Base-by-base conservation (phyloP, 2,888 invertebrate genomes). In the Volucella bombylans region DNA sequence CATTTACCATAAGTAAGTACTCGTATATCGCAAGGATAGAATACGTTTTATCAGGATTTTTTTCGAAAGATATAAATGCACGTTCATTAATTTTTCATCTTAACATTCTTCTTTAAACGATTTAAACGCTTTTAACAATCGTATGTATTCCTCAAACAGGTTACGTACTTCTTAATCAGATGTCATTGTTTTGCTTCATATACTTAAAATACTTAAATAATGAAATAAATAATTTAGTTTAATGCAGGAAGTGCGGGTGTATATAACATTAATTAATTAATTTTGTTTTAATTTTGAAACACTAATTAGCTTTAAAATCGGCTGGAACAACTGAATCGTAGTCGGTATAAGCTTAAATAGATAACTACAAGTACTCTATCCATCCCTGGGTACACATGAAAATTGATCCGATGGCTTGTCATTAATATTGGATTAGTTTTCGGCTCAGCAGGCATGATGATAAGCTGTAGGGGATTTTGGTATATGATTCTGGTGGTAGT, bases 401-500 rank as follows among this genome's bases (percentile, higher is more conserved):
- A 57, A 57, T 14, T 14, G 39, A 57, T 39, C 14, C 39, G 57
- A 57, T 57, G 57, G 38, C 57, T 39, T 39, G 38, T 57, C 31
- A 6, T 31, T 31, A 31, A 31, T 39, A 14, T 14, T 14, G 38
- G 39, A 57, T 57, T 57, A 38, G 14, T 38, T 39, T 15, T n/a
- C 12, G 10, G 38, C 39, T 57, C 39, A 14, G 15, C 39, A 39
- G 38, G 57, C 38, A 57, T 39, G 57, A 8, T 14, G n/a, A 15
- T 39, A 39, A 39, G 15, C 57, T 8, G 2, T 14, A 23, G 11
- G 18, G 2, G 14, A 55, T 12, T 39, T 31, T 3, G 55, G 14
- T 39, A 1, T 31, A 31, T 31, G 4, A 31, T 31, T 31, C 31
- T 31, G 31, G 8, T n/a, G 38, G 38, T n/a, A 54, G n/a, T 39